phyloP scores from a whole-genome alignment of 2,797 vertebrate species.

The Scolopax bukidnonensis region DNA sequence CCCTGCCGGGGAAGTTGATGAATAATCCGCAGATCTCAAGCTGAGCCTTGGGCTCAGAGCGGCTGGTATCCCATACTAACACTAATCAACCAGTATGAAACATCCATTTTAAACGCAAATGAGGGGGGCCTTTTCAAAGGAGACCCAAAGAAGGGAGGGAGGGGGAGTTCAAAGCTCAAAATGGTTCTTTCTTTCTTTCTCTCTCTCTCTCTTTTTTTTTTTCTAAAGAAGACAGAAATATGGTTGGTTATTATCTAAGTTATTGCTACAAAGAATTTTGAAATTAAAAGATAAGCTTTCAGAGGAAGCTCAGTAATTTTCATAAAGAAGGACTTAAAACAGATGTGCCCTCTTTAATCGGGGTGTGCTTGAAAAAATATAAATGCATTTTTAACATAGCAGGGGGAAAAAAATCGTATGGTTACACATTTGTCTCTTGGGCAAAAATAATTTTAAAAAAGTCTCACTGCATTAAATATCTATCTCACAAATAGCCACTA shows the following conservation, averaged over 20 bases:
- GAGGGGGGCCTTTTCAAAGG: conserved; percentile 76
- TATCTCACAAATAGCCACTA: not conserved
- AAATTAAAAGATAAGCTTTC: conserved; percentile 82
- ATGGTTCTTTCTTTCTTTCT: conserved; percentile 67
- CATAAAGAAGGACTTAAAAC: conserved; percentile 80
- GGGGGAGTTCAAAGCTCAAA: conserved; percentile 78
- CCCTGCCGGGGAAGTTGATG: conserved; percentile 85
- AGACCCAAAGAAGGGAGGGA: conserved; percentile 57
- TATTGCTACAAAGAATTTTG: conserved; percentile 80
- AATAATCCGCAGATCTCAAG: conserved; percentile 84
- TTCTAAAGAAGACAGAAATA: conserved; percentile 74
- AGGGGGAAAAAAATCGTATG: conserved; percentile 55
- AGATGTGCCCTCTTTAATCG: conserved; percentile 79
- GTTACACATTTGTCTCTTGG: conserved; percentile 54
- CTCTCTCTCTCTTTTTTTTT: not conserved
- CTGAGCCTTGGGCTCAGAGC: conserved; percentile 78
- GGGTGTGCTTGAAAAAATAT: conserved; percentile 71
- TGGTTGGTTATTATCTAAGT: conserved; percentile 79
- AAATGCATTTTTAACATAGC: conserved; percentile 75
- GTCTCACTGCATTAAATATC: not conserved
- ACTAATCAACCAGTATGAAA: conserved; percentile 81
- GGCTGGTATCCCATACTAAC: conserved; percentile 77
- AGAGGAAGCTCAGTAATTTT: conserved; percentile 74
- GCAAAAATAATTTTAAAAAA: conserved; percentile 51
- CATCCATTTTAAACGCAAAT: conserved; percentile 82